phyloP scores from a whole-genome alignment of 1,140 invertebrate species.

The Octopus sinensis region DNA sequence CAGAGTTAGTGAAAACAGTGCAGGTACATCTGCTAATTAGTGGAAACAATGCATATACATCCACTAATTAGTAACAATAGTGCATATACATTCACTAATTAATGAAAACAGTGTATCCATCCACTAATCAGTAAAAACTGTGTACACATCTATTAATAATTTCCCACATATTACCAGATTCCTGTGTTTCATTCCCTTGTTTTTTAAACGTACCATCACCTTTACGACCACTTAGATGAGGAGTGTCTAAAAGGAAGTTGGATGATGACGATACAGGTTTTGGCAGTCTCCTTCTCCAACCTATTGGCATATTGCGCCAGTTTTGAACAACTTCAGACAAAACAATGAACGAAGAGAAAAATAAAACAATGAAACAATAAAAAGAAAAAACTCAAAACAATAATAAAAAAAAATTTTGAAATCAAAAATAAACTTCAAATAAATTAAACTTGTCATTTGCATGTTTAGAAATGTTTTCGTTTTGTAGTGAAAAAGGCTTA shows the following conservation, averaged over 20 bases:
- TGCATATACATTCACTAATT: no score
- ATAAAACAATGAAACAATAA: neutral
- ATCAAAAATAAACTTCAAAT: neutral
- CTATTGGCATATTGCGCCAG: neutral
- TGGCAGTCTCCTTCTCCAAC: neutral
- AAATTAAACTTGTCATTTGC: no score
- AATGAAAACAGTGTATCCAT: no score
- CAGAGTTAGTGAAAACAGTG: no score
- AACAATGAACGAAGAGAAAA: neutral
- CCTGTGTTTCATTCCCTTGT: neutral
- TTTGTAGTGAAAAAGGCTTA: no score
- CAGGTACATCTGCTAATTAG: no score
- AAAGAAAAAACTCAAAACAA: neutral
- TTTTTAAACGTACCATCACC: neutral
- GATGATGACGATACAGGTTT: neutral
- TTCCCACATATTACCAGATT: no score
- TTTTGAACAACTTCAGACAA: conserved; percentile 3
- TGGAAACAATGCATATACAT: no score
- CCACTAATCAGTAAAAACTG: no score
- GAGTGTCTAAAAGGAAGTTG: neutral
- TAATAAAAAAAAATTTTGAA: neutral
- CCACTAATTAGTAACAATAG: no score
- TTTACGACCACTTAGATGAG: neutral
- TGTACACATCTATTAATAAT: no score
- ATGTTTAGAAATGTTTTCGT: no score